Base-by-base conservation (phyloP, 2,888 invertebrate species). In the Drosophila meridionalis region DNA sequence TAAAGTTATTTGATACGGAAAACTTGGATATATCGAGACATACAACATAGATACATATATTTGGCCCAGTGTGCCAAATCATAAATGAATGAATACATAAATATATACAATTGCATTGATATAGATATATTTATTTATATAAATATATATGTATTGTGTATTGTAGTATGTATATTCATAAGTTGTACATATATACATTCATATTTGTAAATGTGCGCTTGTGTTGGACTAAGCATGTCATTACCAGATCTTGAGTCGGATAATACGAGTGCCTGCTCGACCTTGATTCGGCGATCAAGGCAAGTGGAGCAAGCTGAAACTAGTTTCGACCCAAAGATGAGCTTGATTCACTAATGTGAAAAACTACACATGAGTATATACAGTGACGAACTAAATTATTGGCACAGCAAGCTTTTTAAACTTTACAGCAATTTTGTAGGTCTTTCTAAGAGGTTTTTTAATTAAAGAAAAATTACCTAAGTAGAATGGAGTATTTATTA, bases 261-360 rank as follows among this genome's bases (percentile, higher is more conserved):
- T 5, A 30, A 7, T 47, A 4, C 20, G 62, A 47, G 57, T 57
- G 63, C 47, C 69, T 66, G 34, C 71, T 67, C 36, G 76, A 75
- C 76, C 71, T 71, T 76, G 57, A 67, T 75, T 43, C 53, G 42
- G 30, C 43, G 58, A 62, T 38, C 34, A 63, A 60, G 71, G 63
- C 60, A 61, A 76, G 30, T 55, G 36, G 58, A 60, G 26, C 57
- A 32, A 36, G 42, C 53, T 55, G 0, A 65, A 72, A 68, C 76
- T 47, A 59, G 76, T 76, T 76, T 62, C 26, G 2, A 34, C 36
- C 42, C 12, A 0, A 32, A 58, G 63, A 58, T 63, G 20, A 52
- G 43, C 26, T 43, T 7, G 26, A 76, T 58, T 47, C 32, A n/a
- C 6, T 26, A 11, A 14, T 32, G 32, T 59, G 12, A 14, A 56